phyloP scores from a whole-genome alignment of 1,140 invertebrate species.

The Lordiphosa mommai region DNA sequence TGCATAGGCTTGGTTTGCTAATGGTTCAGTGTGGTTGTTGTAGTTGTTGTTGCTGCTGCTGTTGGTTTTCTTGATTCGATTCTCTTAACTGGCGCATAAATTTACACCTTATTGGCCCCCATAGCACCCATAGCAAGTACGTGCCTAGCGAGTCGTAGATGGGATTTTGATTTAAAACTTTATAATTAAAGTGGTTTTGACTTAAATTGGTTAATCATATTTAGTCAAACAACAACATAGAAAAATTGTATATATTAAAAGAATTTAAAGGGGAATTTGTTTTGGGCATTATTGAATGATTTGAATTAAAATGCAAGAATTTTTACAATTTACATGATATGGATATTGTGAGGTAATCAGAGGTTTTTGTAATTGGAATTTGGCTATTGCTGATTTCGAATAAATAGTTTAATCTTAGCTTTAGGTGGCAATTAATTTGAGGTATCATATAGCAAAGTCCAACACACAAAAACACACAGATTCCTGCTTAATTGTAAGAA shows the following conservation, averaged over 20 bases:
- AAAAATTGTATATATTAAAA: constrained; percentile 25
- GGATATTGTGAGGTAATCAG: too few species aligned
- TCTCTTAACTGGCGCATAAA: constrained; percentile 44
- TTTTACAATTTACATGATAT: too few species aligned
- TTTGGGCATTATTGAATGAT: background rate
- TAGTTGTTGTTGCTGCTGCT: constrained; percentile 28
- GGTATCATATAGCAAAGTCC: too few species aligned
- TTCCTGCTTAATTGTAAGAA: too few species aligned
- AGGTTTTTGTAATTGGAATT: too few species aligned
- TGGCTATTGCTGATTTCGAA: too few species aligned
- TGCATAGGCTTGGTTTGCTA: constrained; percentile 60
- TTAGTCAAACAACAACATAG: constrained; percentile 26
- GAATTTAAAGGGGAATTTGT: constrained; percentile 47
- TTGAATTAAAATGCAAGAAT: too few species aligned
- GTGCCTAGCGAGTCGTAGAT: constrained; percentile 30
- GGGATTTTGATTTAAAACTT: constrained; percentile 51
- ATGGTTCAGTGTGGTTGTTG: constrained; percentile 25
- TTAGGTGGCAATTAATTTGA: too few species aligned
- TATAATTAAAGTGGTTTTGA: constrained; percentile 74
- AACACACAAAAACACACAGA: too few species aligned
- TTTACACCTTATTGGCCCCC: constrained; percentile 77
- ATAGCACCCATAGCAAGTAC: constrained; percentile 65
- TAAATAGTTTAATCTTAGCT: too few species aligned
- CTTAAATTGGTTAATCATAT: constrained; percentile 76
- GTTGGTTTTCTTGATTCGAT: constrained; percentile 22